Evolutionary conservation across 2,113 vertebrate species (phyloP), one percentile per base, ranked within the genome.

Genomic region (Epinephelus lanceolatus): DNA sequence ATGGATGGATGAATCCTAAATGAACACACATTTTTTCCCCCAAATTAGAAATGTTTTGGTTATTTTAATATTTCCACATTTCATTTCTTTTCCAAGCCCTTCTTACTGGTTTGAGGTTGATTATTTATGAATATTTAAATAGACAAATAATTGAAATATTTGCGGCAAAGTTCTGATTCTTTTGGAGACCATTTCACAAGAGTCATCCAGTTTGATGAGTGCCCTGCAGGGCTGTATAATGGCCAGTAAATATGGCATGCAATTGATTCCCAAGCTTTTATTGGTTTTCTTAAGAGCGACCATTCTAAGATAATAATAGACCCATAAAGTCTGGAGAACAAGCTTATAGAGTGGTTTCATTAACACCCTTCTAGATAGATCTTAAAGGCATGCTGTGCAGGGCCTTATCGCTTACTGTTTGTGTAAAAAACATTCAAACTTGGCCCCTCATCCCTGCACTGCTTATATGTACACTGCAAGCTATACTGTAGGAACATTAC

Each of bases 331-430:
- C 51, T 67, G 42, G 56, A 55, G 42, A 65, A 37, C 30, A 52
- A 67, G 71, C 40, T 80, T 6, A 57, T 37, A 37, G 19, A 59
- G 63, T 13, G 6, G 42, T 65, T 84, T n/a, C 6, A 69, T 40
- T 12, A 72, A 51, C 23, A 71, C 27, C 2, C 37, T 19, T 82
- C 61, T 40, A 27, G 9, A 51, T 19, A 12, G 23, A n/a, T 40
- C 27, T 53, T 47, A 14, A 49, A 15, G 47, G 15, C 4, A 17
- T 5, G 14, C 47, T 15, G 14, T 15, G 30, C 30, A 30, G 11
- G 47, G 42, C 0, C 8, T 45, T 12, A 45, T 45, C 11, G 0
- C 42, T 45, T 10, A 45, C 11, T 45, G 42, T 45, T 37, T 37
- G 33, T 37, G 7, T 37, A 7, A 7, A 37, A 37, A 37, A 37